phyloP scores from a whole-genome alignment of 2,797 vertebrate species.

The Trematomus bernacchii region DNA sequence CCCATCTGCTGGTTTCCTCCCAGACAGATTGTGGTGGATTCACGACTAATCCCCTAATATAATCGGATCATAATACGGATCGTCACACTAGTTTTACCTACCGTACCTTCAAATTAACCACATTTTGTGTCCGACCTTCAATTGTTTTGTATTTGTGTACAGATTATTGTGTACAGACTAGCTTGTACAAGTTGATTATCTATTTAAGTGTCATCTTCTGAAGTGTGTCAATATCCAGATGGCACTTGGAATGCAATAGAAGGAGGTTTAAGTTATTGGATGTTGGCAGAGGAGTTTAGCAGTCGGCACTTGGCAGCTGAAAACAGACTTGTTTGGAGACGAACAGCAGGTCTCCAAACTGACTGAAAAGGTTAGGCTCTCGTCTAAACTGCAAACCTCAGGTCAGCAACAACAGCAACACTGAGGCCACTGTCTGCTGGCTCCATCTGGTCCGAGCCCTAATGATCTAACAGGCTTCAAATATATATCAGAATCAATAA shows the following conservation, averaged over 20 bases:
- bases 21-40: conserved; percentile 12
- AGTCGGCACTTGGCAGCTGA: conserved; percentile 9
- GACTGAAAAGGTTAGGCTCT: neutral
- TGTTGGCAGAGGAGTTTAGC: conserved; percentile 44
- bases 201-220: conserved; percentile 5
- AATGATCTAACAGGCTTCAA: too few relatives aligned
- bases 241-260: conserved; percentile 10
- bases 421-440: too few relatives aligned
- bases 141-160: conserved; percentile 6
- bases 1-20: conserved; percentile 8
- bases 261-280: conserved; percentile 12
- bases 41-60: neutral
- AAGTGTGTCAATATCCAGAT: conserved; percentile 29
- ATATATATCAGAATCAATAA: too few relatives aligned
- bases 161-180: conserved; percentile 6
- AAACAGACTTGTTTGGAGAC: conserved; percentile 24
- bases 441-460: too few relatives aligned
- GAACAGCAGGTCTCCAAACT: conserved; percentile 4
- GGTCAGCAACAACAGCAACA: too few relatives aligned
- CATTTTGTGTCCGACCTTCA: neutral
- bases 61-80: neutral
- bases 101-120: neutral
- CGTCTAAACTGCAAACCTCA: too few relatives aligned
- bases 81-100: neutral
- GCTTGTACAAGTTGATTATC: neutral